Conservation (phyloP, 2,797 vertebrate species). For the Myotis daubentonii region DNA sequence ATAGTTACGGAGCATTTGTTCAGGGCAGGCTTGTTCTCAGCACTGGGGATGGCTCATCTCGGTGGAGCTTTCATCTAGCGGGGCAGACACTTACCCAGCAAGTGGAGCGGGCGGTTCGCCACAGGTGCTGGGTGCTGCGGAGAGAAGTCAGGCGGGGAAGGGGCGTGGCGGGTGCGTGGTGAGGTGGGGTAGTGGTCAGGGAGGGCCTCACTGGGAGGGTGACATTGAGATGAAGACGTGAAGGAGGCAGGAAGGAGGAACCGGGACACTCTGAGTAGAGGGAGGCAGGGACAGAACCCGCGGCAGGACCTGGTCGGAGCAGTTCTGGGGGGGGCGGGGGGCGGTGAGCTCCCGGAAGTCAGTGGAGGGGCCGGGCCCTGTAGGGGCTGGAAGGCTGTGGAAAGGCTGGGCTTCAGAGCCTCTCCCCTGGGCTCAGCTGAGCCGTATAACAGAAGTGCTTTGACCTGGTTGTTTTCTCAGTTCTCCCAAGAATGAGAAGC, state of each 20-base stretch:
- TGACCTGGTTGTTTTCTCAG: neutral
- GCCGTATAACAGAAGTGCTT: neutral
- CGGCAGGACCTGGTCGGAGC: neutral
- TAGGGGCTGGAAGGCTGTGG: neutral
- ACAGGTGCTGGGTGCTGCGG: neutral
- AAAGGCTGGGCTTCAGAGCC: neutral
- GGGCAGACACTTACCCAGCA: neutral
- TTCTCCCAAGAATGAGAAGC: neutral
- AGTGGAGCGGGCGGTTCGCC: neutral
- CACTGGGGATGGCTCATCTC: neutral
- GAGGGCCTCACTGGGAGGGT: neutral
- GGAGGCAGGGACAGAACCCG: neutral
- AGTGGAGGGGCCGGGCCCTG: accelerated
- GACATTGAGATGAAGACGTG: neutral
- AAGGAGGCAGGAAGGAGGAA: neutral
- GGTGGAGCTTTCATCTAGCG: neutral
- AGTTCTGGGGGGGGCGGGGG: neutral
- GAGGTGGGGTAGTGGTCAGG: neutral
- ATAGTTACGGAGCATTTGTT: neutral
- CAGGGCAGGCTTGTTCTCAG: neutral
- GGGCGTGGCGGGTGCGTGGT: neutral
- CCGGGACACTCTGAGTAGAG: neutral
- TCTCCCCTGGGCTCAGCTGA: neutral
- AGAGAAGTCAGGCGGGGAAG: neutral
- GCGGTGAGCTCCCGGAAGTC: neutral